A percentile compares a stretch with the other conserved stretches of the same genome.
Conservation (phyloP, 2,113 vertebrate species). For the Hemibates koningsi region DNA sequence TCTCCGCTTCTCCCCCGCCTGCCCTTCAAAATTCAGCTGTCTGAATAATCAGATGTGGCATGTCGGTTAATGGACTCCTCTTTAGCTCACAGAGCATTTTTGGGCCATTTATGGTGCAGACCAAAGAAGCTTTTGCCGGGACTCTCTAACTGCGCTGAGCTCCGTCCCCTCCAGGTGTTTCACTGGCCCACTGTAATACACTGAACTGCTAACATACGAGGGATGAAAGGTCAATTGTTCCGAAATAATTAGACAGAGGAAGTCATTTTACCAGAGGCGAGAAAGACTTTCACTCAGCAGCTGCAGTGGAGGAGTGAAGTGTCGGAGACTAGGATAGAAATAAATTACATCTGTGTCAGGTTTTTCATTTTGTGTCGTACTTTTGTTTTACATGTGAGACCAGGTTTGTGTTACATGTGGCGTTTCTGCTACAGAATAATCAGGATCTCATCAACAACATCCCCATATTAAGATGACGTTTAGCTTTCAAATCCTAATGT, state of each 20-base stretch:
- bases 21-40: conserved; percentile 42
- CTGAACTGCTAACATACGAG: conserved; percentile 35
- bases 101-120: conserved; percentile 1
- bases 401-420: not conserved
- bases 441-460: not conserved
- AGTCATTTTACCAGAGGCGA: conserved; percentile 22
- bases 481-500: not conserved
- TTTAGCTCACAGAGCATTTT: conserved; percentile 37
- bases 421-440: not conserved
- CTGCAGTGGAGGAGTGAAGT: not conserved
- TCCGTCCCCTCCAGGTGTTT: conserved; percentile 27
- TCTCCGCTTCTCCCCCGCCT: not conserved
- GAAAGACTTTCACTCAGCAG: not conserved
- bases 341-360: not conserved
- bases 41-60: conserved; percentile 44
- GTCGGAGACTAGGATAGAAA: not conserved
- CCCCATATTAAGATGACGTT: not conserved
- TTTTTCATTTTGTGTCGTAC: not conserved
- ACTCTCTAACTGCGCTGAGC: not conserved
- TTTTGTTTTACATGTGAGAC: not conserved
- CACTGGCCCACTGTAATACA: conserved; percentile 1
- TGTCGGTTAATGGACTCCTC: conserved; percentile 32
- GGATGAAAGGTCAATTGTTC: conserved; percentile 49
- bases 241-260: conserved; percentile 43
- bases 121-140: not conserved